A percentile compares a stretch with the other conserved stretches of the same genome.
These are phyloP conservation scores for Tenthredo mesomela DNA, from an alignment of 2,888 invertebrate genomes.

Conservation along the genomic window DNA sequence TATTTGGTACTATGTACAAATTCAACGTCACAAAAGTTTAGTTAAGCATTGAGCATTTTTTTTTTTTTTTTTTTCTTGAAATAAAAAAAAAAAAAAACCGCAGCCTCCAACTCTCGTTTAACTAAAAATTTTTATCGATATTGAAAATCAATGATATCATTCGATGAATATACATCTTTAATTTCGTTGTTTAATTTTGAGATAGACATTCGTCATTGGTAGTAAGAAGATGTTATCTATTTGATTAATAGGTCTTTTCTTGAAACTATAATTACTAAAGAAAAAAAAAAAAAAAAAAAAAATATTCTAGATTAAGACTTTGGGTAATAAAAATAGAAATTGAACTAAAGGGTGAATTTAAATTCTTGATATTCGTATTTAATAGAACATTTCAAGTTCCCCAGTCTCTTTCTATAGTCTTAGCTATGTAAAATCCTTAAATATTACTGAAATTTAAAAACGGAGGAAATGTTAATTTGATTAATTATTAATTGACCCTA, in stretches of 20 bases:
- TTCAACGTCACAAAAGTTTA: not conserved
- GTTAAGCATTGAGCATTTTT: constrained; percentile 21
- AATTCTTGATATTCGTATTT: not conserved
- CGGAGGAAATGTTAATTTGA: not conserved
- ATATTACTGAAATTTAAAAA: constrained; percentile 9
- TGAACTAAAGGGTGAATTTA: not conserved
- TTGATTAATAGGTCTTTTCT: too few species aligned
- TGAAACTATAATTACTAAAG: constrained; percentile 1
- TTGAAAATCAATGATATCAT: not conserved
- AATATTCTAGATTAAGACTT: constrained; percentile 13
- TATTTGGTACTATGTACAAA: constrained; percentile 3
- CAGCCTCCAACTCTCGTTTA: constrained; percentile 25
- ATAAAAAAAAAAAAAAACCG: constrained; percentile 4
- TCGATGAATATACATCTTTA: not conserved
- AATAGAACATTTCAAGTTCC: not conserved
- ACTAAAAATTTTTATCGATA: not conserved
- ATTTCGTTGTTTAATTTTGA: constrained; percentile 41
- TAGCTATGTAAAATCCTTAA: not conserved
- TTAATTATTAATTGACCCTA: not conserved
- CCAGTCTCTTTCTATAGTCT: not conserved
- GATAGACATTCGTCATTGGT: not conserved
- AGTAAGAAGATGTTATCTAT: too few species aligned
- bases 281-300: too few species aligned
- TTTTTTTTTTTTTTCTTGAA: not conserved
- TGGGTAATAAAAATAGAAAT: not conserved